phyloP scores from a whole-genome alignment of 2,888 invertebrate species.

The Meghimatium bilineatum region DNA sequence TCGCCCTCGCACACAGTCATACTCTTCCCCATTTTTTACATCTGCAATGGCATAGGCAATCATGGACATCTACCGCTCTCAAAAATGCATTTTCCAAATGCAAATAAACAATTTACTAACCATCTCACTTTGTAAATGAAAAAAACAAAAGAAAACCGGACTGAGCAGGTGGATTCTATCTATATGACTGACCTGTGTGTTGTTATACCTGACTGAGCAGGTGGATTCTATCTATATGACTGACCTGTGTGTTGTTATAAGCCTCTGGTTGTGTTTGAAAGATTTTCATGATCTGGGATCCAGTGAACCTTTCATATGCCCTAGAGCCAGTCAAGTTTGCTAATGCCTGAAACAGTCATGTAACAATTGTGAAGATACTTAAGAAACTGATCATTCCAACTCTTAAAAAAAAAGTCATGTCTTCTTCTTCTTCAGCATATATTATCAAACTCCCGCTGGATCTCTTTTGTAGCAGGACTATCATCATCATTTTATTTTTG shows the following conservation, averaged over 20 bases:
- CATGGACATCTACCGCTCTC: no score
- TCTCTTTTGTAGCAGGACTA: no score
- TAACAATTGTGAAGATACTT: background rate
- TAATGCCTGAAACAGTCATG: conserved; percentile 81
- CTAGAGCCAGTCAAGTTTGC: conserved; percentile 89
- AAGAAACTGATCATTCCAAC: background rate
- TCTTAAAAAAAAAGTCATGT: no score
- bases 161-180: no score
- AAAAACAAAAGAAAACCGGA: no score
- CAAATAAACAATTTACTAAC: background rate
- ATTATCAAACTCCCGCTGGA: no score
- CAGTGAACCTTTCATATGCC: conserved; percentile 94
- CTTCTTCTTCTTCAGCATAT: no score
- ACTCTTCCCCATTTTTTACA: no score
- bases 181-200: conserved; percentile 82
- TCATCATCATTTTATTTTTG: no score
- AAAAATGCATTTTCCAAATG: background rate
- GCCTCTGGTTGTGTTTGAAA: conserved; percentile 83
- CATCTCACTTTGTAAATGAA: no score
- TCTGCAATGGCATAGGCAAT: no score
- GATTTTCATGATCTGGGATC: conserved; percentile 94
- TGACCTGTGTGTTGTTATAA: conserved; percentile 85
- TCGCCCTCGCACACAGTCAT: no score
- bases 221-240: background rate
- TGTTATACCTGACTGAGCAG: conserved; percentile 78